Percentiles rank a stretch among this genome's conserved stretches.
Evolutionary conservation across 2,797 vertebrate species (phyloP).

Genomic region (Spondyliosoma cantharus): DNA sequence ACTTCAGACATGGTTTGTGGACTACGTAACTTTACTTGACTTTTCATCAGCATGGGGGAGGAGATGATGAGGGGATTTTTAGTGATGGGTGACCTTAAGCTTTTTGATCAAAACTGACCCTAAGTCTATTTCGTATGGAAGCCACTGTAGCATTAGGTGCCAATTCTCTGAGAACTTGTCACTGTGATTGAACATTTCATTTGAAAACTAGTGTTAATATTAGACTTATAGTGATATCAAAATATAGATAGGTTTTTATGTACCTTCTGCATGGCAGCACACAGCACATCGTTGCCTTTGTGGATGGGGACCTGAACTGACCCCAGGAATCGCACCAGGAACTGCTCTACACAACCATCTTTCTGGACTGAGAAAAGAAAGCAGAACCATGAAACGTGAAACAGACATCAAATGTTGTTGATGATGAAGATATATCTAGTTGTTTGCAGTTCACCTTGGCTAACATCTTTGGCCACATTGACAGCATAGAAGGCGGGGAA

Average conservation of each 20-base stretch:
- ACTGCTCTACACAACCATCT: conserved; percentile 87
- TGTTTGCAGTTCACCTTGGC: conserved; percentile 81
- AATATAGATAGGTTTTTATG: background rate
- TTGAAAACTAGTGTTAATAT: background rate
- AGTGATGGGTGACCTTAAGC: too few relatives aligned
- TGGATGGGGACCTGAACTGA: conserved; percentile 96
- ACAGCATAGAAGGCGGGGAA: conserved; percentile 95
- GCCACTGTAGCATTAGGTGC: too few relatives aligned
- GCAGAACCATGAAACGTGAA: background rate
- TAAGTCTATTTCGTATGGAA: too few relatives aligned
- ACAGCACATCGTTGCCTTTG: conserved; percentile 93
- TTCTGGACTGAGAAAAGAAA: conserved; percentile 63
- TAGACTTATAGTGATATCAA: too few relatives aligned
- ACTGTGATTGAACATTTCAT: too few relatives aligned
- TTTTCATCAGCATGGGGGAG: too few relatives aligned
- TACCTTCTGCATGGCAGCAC: conserved; percentile 98
- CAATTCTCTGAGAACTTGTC: background rate
- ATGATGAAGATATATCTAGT: background rate
- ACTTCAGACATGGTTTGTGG: too few relatives aligned
- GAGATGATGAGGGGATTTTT: too few relatives aligned
- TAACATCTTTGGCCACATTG: conserved; percentile 79
- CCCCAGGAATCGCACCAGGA: conserved; percentile 93
- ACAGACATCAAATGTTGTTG: background rate
- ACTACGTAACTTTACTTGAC: too few relatives aligned
- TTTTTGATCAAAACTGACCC: too few relatives aligned